These are phyloP conservation scores for Myiopsitta monachus DNA, from an alignment of 2,113 vertebrate genomes.

Conservation along the genomic window DNA sequence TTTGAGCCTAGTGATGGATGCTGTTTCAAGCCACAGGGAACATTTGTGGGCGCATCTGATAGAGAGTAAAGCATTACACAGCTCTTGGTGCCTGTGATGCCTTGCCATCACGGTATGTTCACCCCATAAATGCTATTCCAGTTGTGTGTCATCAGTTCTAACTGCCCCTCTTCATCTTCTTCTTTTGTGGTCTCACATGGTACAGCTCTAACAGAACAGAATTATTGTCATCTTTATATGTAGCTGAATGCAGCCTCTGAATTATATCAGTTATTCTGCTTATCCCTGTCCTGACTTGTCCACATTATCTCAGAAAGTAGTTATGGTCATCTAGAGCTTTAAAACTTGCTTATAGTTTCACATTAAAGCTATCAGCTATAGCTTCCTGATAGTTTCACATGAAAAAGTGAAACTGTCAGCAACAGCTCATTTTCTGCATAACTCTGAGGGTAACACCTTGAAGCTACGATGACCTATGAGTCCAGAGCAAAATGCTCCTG, in stretches of 20 bases:
- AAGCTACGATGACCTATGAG: not conserved
- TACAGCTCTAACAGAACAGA: not conserved
- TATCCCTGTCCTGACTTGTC: not conserved
- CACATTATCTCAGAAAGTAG: not conserved
- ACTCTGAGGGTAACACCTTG: not conserved
- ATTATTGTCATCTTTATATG: not conserved
- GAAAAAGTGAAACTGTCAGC: not conserved
- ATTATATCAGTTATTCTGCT: not conserved
- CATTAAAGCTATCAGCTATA: not conserved
- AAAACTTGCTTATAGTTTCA: not conserved
- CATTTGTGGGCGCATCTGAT: not conserved
- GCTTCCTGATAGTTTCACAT: not conserved
- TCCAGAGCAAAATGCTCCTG: not conserved
- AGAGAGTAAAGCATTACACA: not conserved
- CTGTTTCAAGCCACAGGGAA: not conserved
- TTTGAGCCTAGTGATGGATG: not conserved
- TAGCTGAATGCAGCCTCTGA: not conserved
- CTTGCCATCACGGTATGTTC: not conserved
- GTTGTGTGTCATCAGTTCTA: constrained; percentile 12
- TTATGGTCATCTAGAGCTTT: not conserved
- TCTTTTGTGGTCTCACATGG: not conserved
- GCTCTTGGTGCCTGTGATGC: not conserved
- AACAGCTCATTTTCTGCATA: not conserved
- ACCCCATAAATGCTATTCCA: not conserved
- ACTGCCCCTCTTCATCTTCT: not conserved